Evolutionary conservation across 2,113 vertebrate species (phyloP).

Genomic region (Pachyramphus minor): DNA sequence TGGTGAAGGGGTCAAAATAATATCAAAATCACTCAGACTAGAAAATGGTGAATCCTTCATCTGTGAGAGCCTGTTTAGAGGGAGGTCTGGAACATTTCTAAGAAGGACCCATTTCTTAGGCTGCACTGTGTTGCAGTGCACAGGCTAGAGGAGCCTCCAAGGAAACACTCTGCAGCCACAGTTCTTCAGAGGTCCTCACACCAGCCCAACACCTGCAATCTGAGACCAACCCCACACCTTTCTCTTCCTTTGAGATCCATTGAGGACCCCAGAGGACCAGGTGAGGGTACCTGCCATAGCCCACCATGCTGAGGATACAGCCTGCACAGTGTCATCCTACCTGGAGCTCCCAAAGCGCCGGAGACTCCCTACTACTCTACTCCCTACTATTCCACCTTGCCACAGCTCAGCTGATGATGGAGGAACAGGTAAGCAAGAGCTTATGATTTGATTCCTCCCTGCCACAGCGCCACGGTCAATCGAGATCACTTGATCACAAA

Average conservation of each 20-base stretch:
- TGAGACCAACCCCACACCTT: accelerated
- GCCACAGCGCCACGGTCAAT: not conserved
- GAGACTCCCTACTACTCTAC: not conserved
- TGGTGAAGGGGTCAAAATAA: not conserved
- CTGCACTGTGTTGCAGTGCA: accelerated
- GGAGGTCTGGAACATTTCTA: not conserved
- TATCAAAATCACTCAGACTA: not conserved
- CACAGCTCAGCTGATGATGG: not conserved
- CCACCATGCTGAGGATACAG: accelerated
- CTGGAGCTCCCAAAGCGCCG: not conserved
- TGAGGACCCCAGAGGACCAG: not conserved
- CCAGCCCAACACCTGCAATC: not conserved
- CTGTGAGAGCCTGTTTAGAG: not conserved
- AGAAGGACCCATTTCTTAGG: not conserved
- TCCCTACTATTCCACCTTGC: too few species aligned
- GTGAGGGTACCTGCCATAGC: accelerated
- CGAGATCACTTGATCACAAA: not conserved
- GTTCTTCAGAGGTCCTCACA: not conserved
- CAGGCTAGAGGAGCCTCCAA: not conserved
- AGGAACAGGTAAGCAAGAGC: not conserved
- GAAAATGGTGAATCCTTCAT: not conserved
- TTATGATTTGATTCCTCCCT: not conserved
- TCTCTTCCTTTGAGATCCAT: accelerated
- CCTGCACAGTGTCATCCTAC: not conserved
- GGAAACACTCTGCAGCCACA: accelerated